These are phyloP conservation scores for Saccostrea glomerata DNA, from an alignment of 1,140 invertebrate species.

Conservation along the genomic window DNA sequence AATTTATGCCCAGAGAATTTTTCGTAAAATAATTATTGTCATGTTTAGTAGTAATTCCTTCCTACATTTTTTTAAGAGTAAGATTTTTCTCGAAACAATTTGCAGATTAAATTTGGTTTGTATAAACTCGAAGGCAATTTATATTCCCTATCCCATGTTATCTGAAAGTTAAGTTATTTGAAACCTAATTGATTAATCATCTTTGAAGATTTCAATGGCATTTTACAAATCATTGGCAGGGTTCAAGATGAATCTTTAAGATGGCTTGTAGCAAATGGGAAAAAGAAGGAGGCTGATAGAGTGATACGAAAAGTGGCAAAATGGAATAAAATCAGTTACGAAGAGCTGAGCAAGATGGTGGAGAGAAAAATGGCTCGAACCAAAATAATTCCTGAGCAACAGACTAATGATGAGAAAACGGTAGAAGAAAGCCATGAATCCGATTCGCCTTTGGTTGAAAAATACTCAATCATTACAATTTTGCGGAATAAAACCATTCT, in stretches of 20 bases:
- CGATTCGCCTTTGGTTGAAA: neutral
- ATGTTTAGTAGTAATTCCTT: no score
- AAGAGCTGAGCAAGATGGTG: conserved; percentile 31
- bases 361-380: neutral
- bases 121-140: no score
- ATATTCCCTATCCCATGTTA: no score
- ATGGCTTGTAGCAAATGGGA: conserved; percentile 72
- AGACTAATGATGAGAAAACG: neutral
- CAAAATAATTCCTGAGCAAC: neutral
- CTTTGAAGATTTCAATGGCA: no score
- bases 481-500: neutral
- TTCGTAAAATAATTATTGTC: no score
- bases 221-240: conserved; percentile 52
- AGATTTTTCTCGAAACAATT: no score
- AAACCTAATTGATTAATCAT: no score
- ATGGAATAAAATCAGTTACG: conserved; percentile 60
- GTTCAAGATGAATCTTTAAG: conserved; percentile 70
- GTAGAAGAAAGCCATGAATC: neutral
- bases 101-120: no score
- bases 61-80: no score
- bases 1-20: no score
- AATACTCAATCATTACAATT: conserved; percentile 1
- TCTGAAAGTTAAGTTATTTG: no score
- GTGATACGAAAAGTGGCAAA: conserved; percentile 66
- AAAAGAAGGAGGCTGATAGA: conserved; percentile 60